phyloP scores from a whole-genome alignment of 2,797 vertebrate genomes.

The Sebastes kiyomatsui region DNA sequence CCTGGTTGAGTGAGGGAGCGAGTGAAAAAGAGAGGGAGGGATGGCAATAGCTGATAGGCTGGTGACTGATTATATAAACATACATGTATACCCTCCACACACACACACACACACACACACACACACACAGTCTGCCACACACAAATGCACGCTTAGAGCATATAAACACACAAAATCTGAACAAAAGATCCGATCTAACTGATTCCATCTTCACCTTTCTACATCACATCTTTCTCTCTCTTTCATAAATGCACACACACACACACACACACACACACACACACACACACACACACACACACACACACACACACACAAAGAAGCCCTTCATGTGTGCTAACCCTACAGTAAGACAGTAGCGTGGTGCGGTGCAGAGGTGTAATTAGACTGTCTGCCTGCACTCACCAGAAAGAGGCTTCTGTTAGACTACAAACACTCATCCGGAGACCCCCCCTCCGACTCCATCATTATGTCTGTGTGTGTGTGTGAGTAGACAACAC shows the following conservation, averaged over 20 bases:
- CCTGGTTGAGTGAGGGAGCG: slow-evolving; percentile 17
- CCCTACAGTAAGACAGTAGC: slow-evolving; percentile 65
- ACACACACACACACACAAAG: slow-evolving; percentile 51
- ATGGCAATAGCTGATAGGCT: slow-evolving; percentile 32
- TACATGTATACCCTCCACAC: slow-evolving; percentile 4
- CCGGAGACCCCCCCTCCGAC: slow-evolving; percentile 43
- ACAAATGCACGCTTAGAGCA: background rate
- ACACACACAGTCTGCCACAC: background rate
- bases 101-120: background rate
- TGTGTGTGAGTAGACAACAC: slow-evolving; percentile 5
- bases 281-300: slow-evolving; percentile 4
- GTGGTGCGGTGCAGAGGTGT: slow-evolving; percentile 57
- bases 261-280: slow-evolving; percentile 6
- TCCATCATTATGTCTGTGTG: slow-evolving; percentile 53
- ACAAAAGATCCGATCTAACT: slow-evolving; percentile 9
- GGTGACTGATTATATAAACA: slow-evolving; percentile 50
- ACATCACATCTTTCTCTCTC: background rate
- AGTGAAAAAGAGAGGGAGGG: background rate
- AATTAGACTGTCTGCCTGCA: slow-evolving; percentile 73
- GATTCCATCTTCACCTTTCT: slow-evolving; percentile 4
- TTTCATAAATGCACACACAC: background rate
- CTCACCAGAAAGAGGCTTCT: slow-evolving; percentile 48
- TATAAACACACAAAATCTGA: background rate
- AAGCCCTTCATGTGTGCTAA: slow-evolving; percentile 57
- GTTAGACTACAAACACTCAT: slow-evolving; percentile 66